phyloP scores from a whole-genome alignment of 2,888 invertebrate species.

The Raillietiella orientalis region DNA sequence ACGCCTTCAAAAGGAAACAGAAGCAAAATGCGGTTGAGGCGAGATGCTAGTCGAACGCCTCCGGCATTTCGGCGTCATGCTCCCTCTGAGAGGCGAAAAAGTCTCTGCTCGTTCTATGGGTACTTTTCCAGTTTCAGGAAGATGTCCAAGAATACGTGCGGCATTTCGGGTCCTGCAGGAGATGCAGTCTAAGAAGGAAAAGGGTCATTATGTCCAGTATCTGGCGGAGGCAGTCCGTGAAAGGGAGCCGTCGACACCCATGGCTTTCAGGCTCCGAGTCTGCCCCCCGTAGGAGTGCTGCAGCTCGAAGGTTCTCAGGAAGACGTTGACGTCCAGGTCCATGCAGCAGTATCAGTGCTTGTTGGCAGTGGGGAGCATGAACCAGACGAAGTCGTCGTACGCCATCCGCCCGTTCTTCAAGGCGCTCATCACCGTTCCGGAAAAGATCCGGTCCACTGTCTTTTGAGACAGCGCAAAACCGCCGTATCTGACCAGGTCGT shows the following conservation, averaged over 20 bases:
- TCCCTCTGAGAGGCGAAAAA: constrained; percentile 36
- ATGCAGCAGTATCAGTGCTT: constrained; percentile 92
- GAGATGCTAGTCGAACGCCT: constrained; percentile 74
- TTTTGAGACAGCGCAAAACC: constrained; percentile 87
- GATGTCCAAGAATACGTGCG: constrained; percentile 91
- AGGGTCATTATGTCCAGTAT: constrained; percentile 95
- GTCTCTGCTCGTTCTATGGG: constrained; percentile 88
- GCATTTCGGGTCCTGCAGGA: constrained; percentile 80
- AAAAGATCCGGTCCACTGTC: constrained; percentile 88
- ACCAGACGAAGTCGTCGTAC: constrained; percentile 98
- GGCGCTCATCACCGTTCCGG: constrained; percentile 60
- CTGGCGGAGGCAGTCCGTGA: constrained; percentile 71
- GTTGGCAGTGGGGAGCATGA: constrained; percentile 72
- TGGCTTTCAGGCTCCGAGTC: constrained; percentile 79
- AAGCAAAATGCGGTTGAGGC: too few relatives aligned
- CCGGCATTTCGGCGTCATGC: constrained; percentile 8
- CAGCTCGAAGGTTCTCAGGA: constrained; percentile 77
- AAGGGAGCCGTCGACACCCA: constrained; percentile 91
- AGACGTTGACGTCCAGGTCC: constrained; percentile 95
- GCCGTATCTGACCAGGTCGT: constrained; percentile 73
- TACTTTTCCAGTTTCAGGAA: constrained; percentile 99
- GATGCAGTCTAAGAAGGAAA: constrained; percentile 38
- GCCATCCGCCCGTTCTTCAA: constrained; percentile 39
- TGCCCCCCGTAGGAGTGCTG: constrained; percentile 41
- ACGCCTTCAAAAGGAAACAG: too few relatives aligned